phyloP scores from a whole-genome alignment of 2,888 invertebrate species.

The Noctua janthina region DNA sequence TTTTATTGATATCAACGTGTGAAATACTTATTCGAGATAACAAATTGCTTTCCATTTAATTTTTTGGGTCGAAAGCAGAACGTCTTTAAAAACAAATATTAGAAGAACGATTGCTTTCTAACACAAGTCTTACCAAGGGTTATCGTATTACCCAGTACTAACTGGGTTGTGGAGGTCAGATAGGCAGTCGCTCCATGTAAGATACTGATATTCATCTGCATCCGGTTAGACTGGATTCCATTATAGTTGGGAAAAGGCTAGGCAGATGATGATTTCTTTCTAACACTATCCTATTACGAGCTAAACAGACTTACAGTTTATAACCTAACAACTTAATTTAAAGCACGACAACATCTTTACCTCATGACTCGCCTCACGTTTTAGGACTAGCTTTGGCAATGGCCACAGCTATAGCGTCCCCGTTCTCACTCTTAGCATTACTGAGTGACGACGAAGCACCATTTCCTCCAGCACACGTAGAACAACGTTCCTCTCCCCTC shows the following conservation, averaged over 20 bases:
- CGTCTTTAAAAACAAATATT: neutral
- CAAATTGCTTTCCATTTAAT: neutral
- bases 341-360: neutral
- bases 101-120: neutral
- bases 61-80: neutral
- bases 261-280: neutral
- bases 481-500: conserved; percentile 31
- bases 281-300: conserved; percentile 1
- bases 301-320: conserved; percentile 48
- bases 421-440: conserved; percentile 76
- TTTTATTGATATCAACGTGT: conserved; percentile 13
- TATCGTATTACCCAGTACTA: too few species aligned
- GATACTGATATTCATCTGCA: neutral
- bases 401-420: conserved; percentile 78
- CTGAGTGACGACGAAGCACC: conserved; percentile 69
- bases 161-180: neutral
- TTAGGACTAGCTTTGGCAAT: conserved; percentile 70
- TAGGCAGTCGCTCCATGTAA: neutral
- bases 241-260: neutral
- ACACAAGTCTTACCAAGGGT: neutral
- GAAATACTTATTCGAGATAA: conserved; percentile 14
- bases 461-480: conserved; percentile 53
- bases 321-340: conserved; percentile 7
- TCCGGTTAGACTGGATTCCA: neutral
- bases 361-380: neutral